phyloP scores from a whole-genome alignment of 2,797 vertebrate genomes.

The Silurus lanzhouensis region DNA sequence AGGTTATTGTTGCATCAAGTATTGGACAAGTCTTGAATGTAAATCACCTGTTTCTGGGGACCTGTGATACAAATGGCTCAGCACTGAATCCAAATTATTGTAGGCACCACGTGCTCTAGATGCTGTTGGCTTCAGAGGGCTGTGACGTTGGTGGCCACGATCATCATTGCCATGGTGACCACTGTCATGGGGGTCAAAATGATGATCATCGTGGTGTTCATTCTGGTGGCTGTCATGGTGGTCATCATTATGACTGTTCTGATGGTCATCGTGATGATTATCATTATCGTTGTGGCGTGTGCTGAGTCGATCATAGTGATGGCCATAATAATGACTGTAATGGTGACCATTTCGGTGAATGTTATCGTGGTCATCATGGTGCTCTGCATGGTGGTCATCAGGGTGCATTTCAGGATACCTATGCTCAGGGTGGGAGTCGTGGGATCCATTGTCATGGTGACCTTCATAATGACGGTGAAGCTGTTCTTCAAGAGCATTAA shows the following conservation, averaged over 20 bases:
- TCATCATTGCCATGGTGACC: constrained; percentile 14
- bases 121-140: constrained; percentile 59
- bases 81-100: constrained; percentile 71
- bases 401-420: constrained; percentile 42
- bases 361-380: constrained; percentile 50
- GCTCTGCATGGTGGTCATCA: constrained; percentile 12
- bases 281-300: constrained; percentile 35
- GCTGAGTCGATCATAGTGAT: constrained; percentile 45
- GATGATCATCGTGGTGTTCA: constrained; percentile 46
- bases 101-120: constrained; percentile 50
- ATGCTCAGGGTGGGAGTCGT: constrained; percentile 40
- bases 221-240: constrained; percentile 45
- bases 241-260: constrained; percentile 42
- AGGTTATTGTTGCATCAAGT: neutral
- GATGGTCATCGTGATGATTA: constrained; percentile 42
- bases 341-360: constrained; percentile 40
- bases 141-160: constrained; percentile 44
- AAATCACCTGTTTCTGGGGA: constrained; percentile 64
- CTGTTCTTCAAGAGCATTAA: constrained; percentile 79
- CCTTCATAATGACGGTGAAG: constrained; percentile 67
- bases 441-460: constrained; percentile 47
- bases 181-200: constrained; percentile 30
- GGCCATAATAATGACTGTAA: constrained; percentile 38
- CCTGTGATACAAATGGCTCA: constrained; percentile 69
- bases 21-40: neutral